Base-by-base conservation (phyloP, 2,888 invertebrate genomes). In the Orthosia gothica region DNA sequence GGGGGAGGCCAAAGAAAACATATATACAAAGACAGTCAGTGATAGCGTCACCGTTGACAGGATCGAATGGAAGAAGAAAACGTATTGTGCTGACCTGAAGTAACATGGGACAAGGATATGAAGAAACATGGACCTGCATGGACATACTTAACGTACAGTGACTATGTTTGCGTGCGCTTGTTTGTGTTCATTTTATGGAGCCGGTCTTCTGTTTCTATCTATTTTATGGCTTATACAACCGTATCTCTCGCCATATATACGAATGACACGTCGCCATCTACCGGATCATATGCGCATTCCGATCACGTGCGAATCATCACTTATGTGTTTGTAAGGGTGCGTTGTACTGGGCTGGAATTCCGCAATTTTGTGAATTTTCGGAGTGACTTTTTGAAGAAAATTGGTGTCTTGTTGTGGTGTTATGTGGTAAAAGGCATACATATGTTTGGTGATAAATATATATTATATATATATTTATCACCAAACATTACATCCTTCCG, bases 231-330 rank as follows among this genome's bases (percentile, higher is more conserved):
- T n/a, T 54, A 76, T 20, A 52, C 54, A 72, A 57, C 57, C 70
- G 58, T 84, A 80, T 66, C 66, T 58, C 16, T 20, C 9, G 61
- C 73, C 57, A 66, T 77, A 66, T 49, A 70, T 40, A 63, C 40
- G 71, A 76, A 76, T 76, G 65, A 74, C 65, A 76, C 81, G 81
- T 75, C 73, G 72, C 84, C 80, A 84, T 82, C 83, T 83, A 83
- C 59, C 72, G 61, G 59, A 57, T 71, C 67, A 59, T 23, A 59
- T 74, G 74, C 45, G 54, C 59, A 84, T 79, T 86, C 86, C 40
- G 76, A 79, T 85, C 89, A 89, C 90, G 89, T 89, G 26, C 76
- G 74, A 73, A 87, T 88, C 89, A 89, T 90, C 87, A 87, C 85
- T 88, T 87, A 87, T 81, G 70, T 84, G 78, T 83, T 80, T 83